Conservation (phyloP, 2,113 vertebrate genomes). For the Paramormyrops kingsleyae region DNA sequence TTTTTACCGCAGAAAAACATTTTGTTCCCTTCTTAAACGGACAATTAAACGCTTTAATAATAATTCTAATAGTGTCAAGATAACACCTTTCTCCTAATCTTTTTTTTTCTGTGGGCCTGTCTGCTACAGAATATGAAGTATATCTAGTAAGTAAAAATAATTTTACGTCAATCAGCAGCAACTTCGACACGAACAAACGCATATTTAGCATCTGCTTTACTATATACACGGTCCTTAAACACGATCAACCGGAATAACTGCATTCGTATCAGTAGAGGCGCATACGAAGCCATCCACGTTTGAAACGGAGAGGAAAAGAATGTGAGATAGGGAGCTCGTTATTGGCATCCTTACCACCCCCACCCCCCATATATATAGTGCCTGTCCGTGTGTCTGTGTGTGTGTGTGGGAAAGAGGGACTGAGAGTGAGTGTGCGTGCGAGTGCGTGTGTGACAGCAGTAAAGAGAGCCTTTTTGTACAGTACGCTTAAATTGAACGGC, state of each 20-base stretch:
- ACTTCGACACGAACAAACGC: neutral
- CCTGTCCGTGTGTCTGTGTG: neutral
- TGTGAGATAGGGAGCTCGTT: neutral
- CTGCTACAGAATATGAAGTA: neutral
- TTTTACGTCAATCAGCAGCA: neutral
- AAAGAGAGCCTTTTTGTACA: conserved; percentile 10
- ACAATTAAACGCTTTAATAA: neutral
- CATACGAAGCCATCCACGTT: neutral
- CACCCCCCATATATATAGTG: conserved; percentile 11
- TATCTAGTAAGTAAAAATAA: neutral
- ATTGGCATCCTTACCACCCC: neutral
- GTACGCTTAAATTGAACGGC: conserved; percentile 18
- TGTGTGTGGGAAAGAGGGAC: neutral
- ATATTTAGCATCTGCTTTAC: neutral
- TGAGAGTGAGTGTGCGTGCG: conserved; percentile 13
- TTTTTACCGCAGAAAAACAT: neutral
- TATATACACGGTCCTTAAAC: neutral
- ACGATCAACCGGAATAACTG: neutral
- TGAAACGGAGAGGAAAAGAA: neutral
- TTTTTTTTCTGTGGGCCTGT: neutral
- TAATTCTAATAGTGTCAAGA: neutral
- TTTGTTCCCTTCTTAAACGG: neutral
- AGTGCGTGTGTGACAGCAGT: conserved; percentile 18
- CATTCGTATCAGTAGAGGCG: neutral
- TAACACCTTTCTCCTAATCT: neutral